Evolutionary conservation across 1,140 invertebrate species (phyloP).

Genomic region (Ditylenchus dipsaci): DNA sequence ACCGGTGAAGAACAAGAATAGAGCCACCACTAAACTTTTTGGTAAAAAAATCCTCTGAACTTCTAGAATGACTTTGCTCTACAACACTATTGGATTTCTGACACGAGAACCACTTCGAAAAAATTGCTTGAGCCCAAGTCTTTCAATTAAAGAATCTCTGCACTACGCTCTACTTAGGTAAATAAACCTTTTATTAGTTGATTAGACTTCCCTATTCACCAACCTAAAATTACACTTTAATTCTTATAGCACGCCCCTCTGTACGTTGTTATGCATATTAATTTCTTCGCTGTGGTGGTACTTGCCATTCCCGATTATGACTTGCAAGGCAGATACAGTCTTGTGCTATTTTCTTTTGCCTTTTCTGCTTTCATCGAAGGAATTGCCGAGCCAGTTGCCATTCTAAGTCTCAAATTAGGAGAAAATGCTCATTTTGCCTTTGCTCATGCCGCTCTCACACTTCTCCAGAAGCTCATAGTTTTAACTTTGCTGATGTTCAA

Average conservation of each 20-base stretch:
- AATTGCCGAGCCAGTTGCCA: slow-evolving; percentile 38
- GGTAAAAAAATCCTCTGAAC: slow-evolving; percentile 4
- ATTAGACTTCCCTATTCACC: too few relatives aligned
- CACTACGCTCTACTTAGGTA: slow-evolving; percentile 35
- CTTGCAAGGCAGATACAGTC: slow-evolving; percentile 11
- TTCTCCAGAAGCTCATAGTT: slow-evolving; percentile 38
- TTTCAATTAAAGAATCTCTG: slow-evolving; percentile 17
- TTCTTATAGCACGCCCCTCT: slow-evolving; percentile 31
- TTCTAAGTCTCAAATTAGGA: slow-evolving; percentile 31
- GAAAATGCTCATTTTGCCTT: slow-evolving; percentile 28
- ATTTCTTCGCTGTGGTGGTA: slow-evolving; percentile 20
- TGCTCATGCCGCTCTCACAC: slow-evolving; percentile 31
- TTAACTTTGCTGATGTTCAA: slow-evolving; percentile 25
- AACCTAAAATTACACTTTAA: too few relatives aligned
- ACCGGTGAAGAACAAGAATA: too few relatives aligned
- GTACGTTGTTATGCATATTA: slow-evolving; percentile 12
- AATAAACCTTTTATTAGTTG: too few relatives aligned
- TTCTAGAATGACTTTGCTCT: slow-evolving; percentile 35
- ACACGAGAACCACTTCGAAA: slow-evolving; percentile 41
- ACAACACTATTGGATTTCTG: slow-evolving; percentile 38
- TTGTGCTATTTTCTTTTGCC: slow-evolving; percentile 25
- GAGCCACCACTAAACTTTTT: too few relatives aligned
- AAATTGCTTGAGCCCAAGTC: slow-evolving; percentile 31
- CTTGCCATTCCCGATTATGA: slow-evolving; percentile 6
- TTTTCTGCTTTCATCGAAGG: slow-evolving; percentile 35